Evolutionary conservation across 2,888 invertebrate genomes (phyloP), one percentile per base, ranked within the genome.

Genomic region (Habroteleia sp.): DNA sequence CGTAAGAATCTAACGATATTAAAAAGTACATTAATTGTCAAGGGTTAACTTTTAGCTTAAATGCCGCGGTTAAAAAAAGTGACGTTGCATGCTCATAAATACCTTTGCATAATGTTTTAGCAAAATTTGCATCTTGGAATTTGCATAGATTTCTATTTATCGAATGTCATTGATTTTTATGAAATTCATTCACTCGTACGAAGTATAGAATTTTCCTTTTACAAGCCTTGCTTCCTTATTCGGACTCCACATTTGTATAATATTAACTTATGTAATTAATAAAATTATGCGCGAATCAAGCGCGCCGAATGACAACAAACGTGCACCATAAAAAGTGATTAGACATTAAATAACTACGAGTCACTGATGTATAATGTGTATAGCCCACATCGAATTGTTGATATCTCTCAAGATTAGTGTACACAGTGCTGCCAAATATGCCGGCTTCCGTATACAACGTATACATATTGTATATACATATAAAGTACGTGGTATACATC

Each of bases 351-450:
- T n/a, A n/a, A n/a, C n/a, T n/a, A n/a, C n/a, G n/a, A n/a, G n/a
- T n/a, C n/a, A n/a, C 2, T 20, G 20, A 20, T 35, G 5, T 17
- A 60, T n/a, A n/a, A 17, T 17, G 27, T 25, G 16, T 48, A 62
- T 48, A 16, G 27, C 13, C 60, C 37, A 39, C 39, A 62, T 39
- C 39, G 65, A 54, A 54, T 44, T 8, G 65, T 46, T 56, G 54
- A 48, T 56, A 66, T 39, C 46, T 23, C 16, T 46, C 31, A 66
- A 56, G 66, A 66, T 56, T 56, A 66, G 66, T 48, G 39, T 29
- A 46, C 42, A 33, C 35, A 13, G 8, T 37, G 44, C 54, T 35
- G 54, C 39, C 66, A 58, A 48, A 68, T 56, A 68, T 48, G 56
- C 46, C 29, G 37, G 27, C 29, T 54, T 46, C 54, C n/a, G 56